Conservation (phyloP, 2,797 vertebrate genomes). For the Alca torda region DNA sequence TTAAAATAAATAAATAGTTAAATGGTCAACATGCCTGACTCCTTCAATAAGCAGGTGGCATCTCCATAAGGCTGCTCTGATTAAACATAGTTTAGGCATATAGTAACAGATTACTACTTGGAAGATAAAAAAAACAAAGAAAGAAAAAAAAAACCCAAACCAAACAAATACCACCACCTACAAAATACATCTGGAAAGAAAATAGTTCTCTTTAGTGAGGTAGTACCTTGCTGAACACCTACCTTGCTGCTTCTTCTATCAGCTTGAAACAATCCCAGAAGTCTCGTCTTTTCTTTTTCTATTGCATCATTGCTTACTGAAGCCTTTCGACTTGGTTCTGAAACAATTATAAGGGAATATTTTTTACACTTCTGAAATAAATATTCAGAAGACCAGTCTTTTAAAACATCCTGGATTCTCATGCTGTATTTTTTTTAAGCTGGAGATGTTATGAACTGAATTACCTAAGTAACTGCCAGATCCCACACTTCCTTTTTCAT, state of each 20-base stretch:
- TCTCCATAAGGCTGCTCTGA: neutral
- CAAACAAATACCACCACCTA: neutral
- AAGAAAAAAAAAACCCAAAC: neutral
- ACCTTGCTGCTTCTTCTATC: slow-evolving; percentile 87
- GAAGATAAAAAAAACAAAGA: neutral
- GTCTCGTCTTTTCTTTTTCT: slow-evolving; percentile 86
- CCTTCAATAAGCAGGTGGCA: neutral
- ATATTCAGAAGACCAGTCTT: neutral
- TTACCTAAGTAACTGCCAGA: neutral
- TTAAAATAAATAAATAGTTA: neutral
- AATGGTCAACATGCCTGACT: neutral
- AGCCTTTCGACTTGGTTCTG: slow-evolving; percentile 82
- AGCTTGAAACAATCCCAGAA: slow-evolving; percentile 88
- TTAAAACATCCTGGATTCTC: neutral
- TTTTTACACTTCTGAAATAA: slow-evolving; percentile 20
- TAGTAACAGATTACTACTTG: neutral
- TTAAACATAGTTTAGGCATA: neutral
- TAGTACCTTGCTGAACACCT: slow-evolving; percentile 1
- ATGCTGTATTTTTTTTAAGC: neutral
- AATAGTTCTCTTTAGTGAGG: neutral
- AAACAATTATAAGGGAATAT: slow-evolving; percentile 39
- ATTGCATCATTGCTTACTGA: slow-evolving; percentile 75
- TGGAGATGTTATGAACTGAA: neutral
- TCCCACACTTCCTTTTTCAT: neutral
- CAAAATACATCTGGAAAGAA: neutral